Conservation (phyloP, 2,113 vertebrate genomes). For the Corythornis madagascariensis region DNA sequence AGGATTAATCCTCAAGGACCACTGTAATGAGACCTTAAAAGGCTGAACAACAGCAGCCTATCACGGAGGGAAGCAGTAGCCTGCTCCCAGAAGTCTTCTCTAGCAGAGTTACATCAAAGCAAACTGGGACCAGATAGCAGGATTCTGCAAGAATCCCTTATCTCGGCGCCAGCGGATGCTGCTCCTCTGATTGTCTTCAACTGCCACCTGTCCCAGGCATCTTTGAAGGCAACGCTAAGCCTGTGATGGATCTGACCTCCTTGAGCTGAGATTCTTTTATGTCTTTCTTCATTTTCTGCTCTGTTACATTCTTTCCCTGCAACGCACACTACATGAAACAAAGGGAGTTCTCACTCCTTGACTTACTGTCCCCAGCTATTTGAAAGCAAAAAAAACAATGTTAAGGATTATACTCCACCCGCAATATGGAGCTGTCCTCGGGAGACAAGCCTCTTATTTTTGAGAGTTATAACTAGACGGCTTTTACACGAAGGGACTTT, state of each 20-base stretch:
- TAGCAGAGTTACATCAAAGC: slow-evolving; percentile 95
- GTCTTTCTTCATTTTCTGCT: slow-evolving; percentile 98
- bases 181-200: slow-evolving; percentile 95
- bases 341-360: slow-evolving; percentile 81
- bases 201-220: slow-evolving; percentile 99
- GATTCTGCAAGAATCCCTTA: slow-evolving; percentile 91
- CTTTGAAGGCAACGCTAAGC: slow-evolving; percentile 97
- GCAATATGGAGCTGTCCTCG: slow-evolving; percentile 73
- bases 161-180: slow-evolving; percentile 88
- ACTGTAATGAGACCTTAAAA: slow-evolving; percentile 91
- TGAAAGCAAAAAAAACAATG: slow-evolving; percentile 82
- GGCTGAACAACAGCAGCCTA: slow-evolving; percentile 83
- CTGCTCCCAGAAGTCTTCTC: slow-evolving; percentile 86
- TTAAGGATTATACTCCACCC: slow-evolving; percentile 78
- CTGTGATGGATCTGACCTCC: slow-evolving; percentile 99
- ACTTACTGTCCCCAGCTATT: slow-evolving; percentile 82
- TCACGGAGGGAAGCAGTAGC: slow-evolving; percentile 77
- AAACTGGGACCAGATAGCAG: slow-evolving; percentile 83
- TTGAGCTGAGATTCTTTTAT: slow-evolving; percentile 96
- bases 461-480: slow-evolving; percentile 73
- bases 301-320: slow-evolving; percentile 86
- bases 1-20: slow-evolving; percentile 91
- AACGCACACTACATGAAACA: slow-evolving; percentile 81
- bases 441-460: slow-evolving; percentile 81
- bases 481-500: slow-evolving; percentile 61